Evolutionary conservation across 2,888 invertebrate species (phyloP).

Genomic region (Cephus sareptanus): DNA sequence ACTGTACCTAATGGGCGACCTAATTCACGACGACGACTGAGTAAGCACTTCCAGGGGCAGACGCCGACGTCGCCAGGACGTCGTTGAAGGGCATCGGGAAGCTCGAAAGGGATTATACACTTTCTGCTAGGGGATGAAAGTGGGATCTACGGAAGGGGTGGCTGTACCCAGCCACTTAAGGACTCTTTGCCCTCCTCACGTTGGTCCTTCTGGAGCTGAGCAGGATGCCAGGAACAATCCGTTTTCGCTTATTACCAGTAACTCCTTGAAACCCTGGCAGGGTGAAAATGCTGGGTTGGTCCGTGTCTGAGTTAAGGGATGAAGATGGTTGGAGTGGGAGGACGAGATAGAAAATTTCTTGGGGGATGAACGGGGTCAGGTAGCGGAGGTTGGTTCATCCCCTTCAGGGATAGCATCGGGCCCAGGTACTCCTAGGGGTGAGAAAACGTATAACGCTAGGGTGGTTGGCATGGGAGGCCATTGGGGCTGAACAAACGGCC

Average conservation of each 20-base stretch:
- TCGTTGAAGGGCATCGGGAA: background rate
- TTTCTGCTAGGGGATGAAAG: background rate
- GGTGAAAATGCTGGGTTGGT: background rate
- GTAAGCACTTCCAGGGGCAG: slow-evolving; percentile 48
- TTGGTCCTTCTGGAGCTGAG: background rate
- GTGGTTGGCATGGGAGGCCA: background rate
- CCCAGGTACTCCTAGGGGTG: background rate
- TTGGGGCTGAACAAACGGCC: slow-evolving; percentile 12
- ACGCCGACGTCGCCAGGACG: slow-evolving; percentile 17
- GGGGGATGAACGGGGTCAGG: background rate
- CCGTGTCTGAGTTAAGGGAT: background rate
- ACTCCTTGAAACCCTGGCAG: slow-evolving; percentile 16
- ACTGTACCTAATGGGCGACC: slow-evolving; percentile 18
- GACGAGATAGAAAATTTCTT: background rate
- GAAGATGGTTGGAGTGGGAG: background rate
- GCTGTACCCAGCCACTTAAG: slow-evolving; percentile 48
- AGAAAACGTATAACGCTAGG: background rate
- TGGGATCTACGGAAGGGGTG: slow-evolving; percentile 2
- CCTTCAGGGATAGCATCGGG: background rate
- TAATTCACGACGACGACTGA: slow-evolving; percentile 49
- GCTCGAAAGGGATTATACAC: background rate
- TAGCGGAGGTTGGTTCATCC: background rate
- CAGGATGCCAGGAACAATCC: slow-evolving; percentile 29
- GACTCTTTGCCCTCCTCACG: slow-evolving; percentile 30
- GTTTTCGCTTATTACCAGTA: slow-evolving; percentile 29